Base-by-base conservation (phyloP, 2,113 vertebrate genomes). In the Columbina picui region DNA sequence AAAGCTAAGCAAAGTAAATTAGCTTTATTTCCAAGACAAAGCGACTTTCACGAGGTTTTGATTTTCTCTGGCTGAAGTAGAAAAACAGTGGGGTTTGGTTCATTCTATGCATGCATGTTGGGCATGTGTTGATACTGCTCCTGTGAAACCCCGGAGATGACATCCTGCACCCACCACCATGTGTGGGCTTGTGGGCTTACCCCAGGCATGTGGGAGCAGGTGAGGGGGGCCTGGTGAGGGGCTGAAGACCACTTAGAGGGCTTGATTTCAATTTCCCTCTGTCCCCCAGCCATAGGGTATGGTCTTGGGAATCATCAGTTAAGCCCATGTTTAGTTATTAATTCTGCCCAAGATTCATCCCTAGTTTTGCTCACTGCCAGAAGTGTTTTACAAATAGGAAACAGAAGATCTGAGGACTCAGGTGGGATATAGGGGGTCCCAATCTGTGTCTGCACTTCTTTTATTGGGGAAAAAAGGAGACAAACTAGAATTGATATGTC, bases 121-220 rank as follows among this genome's bases (percentile, higher is more conserved):
- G 27, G 27, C 0, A 2, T 49, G 53, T 78, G 56, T 68, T 0
- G 0, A 8, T 36, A 13, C 36, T 61, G 41, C 63, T 87, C 19
- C n/a, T 56, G 55, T 2, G 4, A 49, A 82, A 45, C 25, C n/a
- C 0, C 2, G 0, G 2, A 43, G 63, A 18, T 53, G 32, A 26
- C 0, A 0, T 70, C 45, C n/a, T 5, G 0, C 6, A 26, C 27
- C n/a, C 34, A 7, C 17, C 27, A 10, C 36, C 36, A 27, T 0
- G 2, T 6, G 6, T 47, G 52, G 36, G 25, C 61, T 71, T 6
- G 6, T 47, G 52, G 36, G 25, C 61, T 71, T 60, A 20, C 17
- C 9, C 23, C 3, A 5, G 41, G 23, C 19, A 16, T 0, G 0
- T 57, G 75, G 36, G 41, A 80, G 22, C 45, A 14, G n/a, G 6